A percentile compares a stretch with the other conserved stretches of the same genome.
Conservation (phyloP, 2,797 vertebrate genomes). For the Xenopus petersii region DNA sequence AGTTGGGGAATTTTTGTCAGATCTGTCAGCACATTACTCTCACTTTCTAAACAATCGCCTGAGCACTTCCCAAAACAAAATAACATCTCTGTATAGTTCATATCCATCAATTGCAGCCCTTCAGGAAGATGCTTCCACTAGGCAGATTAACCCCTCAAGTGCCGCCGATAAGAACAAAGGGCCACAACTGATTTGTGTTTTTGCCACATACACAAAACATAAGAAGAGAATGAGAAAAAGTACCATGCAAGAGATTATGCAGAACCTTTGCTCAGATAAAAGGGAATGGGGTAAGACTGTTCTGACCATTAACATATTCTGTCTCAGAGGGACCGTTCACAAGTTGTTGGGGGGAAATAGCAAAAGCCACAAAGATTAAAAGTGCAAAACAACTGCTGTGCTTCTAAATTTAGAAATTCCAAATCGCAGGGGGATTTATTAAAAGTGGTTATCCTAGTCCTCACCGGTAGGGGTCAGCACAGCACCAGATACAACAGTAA, state of each 20-base stretch:
- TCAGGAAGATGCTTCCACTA: too few relatives aligned
- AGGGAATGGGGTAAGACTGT: background rate
- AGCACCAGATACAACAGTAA: slow-evolving; percentile 29
- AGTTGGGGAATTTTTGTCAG: too few relatives aligned
- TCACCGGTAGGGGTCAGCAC: slow-evolving; percentile 59
- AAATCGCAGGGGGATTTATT: slow-evolving; percentile 6
- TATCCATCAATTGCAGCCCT: too few relatives aligned
- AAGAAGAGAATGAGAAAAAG: background rate
- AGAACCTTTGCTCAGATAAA: slow-evolving; percentile 12
- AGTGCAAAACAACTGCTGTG: too few relatives aligned
- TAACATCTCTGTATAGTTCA: too few relatives aligned
- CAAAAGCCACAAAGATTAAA: too few relatives aligned
- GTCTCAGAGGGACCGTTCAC: background rate
- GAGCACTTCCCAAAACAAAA: too few relatives aligned
- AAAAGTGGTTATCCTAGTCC: background rate
- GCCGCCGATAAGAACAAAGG: background rate
- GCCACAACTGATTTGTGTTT: background rate
- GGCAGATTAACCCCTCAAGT: background rate
- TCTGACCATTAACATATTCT: background rate
- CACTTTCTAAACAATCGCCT: too few relatives aligned
- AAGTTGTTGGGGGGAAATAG: too few relatives aligned
- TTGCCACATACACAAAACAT: slow-evolving; percentile 14
- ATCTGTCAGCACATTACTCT: too few relatives aligned
- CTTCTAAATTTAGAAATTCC: slow-evolving; percentile 11
- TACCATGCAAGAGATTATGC: background rate